These are phyloP conservation scores for Aphelenchoides fujianensis DNA, from an alignment of 1,140 invertebrate genomes.

Conservation along the genomic window DNA sequence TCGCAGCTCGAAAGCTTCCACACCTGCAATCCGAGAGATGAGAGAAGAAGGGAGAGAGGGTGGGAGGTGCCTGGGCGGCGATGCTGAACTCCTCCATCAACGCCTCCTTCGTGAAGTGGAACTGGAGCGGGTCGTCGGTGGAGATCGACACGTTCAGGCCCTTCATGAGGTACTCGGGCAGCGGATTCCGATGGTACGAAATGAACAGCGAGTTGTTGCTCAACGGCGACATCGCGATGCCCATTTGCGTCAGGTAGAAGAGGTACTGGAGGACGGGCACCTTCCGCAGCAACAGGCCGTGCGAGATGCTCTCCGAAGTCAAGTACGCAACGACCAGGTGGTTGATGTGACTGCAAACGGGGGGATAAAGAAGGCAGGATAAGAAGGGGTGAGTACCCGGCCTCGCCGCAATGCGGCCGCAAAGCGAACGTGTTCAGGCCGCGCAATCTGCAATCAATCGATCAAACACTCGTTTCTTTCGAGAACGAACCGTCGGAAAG, in stretches of 20 bases:
- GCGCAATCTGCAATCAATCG: slow-evolving; percentile 71
- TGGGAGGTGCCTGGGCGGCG: slow-evolving; percentile 81
- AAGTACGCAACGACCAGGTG: slow-evolving; percentile 86
- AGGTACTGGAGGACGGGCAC: slow-evolving; percentile 96
- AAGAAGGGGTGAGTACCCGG: slow-evolving; percentile 70
- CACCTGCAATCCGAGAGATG: too few species aligned
- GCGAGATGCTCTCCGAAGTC: slow-evolving; percentile 97
- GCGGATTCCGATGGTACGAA: slow-evolving; percentile 95
- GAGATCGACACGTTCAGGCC: slow-evolving; percentile 90
- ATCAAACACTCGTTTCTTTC: not conserved
- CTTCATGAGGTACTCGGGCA: slow-evolving; percentile 91
- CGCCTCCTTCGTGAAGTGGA: slow-evolving; percentile 99
- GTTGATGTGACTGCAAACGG: slow-evolving; percentile 34
- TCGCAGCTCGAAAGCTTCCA: slow-evolving; percentile 95
- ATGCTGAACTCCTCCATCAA: slow-evolving; percentile 99
- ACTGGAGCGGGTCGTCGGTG: slow-evolving; percentile 96
- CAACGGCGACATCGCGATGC: slow-evolving; percentile 97
- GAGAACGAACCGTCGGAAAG: slow-evolving; percentile 77
- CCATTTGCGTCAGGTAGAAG: slow-evolving; percentile 95
- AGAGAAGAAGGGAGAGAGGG: too few species aligned
- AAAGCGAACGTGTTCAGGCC: slow-evolving; percentile 91
- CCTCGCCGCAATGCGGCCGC: slow-evolving; percentile 96
- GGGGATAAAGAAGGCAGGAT: slow-evolving; percentile 68
- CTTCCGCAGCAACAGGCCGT: slow-evolving; percentile 91
- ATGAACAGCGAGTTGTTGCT: slow-evolving; percentile 98